These are phyloP conservation scores for Diaperis boleti DNA, from an alignment of 2,888 invertebrate genomes.

Conservation along the genomic window DNA sequence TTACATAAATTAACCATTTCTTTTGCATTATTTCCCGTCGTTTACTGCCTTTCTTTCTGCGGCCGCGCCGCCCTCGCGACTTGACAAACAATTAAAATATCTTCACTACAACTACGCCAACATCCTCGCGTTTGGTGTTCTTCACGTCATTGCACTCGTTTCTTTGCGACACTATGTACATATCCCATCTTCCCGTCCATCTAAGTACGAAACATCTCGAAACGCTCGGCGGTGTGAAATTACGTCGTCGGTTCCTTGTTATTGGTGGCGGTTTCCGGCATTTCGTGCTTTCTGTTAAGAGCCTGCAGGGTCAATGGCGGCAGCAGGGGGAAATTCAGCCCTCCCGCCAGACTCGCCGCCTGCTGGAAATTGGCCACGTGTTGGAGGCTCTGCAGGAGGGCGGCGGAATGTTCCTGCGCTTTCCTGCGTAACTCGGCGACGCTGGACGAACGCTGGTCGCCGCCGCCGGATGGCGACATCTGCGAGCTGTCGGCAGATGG, in stretches of 20 bases:
- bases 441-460: conserved; percentile 82
- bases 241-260: conserved; percentile 36
- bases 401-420: conserved; percentile 95
- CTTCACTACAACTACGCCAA: conserved; percentile 10
- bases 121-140: conserved; percentile 14
- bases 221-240: conserved; percentile 2
- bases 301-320: conserved; percentile 67
- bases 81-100: conserved; percentile 22
- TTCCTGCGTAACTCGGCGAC: conserved; percentile 93
- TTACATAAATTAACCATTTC: too few relatives aligned
- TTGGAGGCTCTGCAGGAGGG: conserved; percentile 81
- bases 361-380: conserved; percentile 74
- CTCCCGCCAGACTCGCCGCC: conserved; percentile 68
- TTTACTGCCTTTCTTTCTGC: too few relatives aligned
- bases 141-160: conserved; percentile 14
- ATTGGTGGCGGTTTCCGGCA: conserved; percentile 47
- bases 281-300: conserved; percentile 61
- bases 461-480: conserved; percentile 58
- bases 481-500: conserved; percentile 62
- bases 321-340: conserved; percentile 68
- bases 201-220: conserved; percentile 21
- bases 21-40: too few relatives aligned
- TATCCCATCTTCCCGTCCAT: not conserved
- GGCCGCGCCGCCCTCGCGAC: not conserved
- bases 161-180: conserved; percentile 14